phyloP scores from a whole-genome alignment of 1,140 invertebrate species.

The Anastrepha obliqua region DNA sequence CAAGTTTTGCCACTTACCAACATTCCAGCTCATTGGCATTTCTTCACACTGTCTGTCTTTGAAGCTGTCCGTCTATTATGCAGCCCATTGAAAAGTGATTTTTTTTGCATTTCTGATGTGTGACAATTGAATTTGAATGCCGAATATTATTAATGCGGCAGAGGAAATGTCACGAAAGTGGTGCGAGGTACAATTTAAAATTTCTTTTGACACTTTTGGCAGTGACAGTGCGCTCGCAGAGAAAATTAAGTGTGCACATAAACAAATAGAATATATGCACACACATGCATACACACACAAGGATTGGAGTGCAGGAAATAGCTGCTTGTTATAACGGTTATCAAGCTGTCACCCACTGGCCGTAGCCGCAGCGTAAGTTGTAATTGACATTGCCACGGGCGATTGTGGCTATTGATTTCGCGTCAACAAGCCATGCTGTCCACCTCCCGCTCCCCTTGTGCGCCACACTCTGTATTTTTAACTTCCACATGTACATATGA shows the following conservation, averaged over 20 bases:
- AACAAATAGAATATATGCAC: neutral
- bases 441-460: neutral
- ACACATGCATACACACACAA: neutral
- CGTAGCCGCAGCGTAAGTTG: neutral
- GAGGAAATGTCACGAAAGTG: neutral
- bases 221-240: neutral
- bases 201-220: constrained; percentile 18
- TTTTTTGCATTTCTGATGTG: neutral
- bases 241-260: neutral
- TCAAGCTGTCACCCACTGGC: constrained; percentile 21
- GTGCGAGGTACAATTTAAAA: neutral
- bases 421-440: neutral
- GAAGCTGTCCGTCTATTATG: too few relatives aligned
- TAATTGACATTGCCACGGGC: constrained; percentile 38
- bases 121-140: neutral
- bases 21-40: too few relatives aligned
- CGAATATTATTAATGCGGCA: neutral
- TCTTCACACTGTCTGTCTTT: too few relatives aligned
- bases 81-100: too few relatives aligned
- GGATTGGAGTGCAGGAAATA: constrained; percentile 4
- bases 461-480: neutral
- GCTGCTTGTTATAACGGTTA: constrained; percentile 38
- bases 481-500: neutral
- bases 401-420: constrained; percentile 18
- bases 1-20: too few relatives aligned